Evolutionary conservation across 2,797 vertebrate species (phyloP).

Genomic region (Protonibea diacanthus): DNA sequence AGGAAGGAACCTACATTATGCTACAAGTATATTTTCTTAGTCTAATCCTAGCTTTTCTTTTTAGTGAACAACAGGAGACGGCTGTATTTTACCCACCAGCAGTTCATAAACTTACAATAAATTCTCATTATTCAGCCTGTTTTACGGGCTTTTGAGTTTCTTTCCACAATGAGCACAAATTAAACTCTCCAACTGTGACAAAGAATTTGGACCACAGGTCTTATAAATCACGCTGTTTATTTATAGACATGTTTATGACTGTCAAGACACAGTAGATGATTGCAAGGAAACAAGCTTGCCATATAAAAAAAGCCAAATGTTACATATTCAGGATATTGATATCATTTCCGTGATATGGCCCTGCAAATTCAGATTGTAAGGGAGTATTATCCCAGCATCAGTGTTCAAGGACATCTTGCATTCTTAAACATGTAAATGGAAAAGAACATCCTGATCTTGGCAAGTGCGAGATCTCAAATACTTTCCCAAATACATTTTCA

Average conservation of each 20-base stretch:
- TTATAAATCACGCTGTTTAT: conserved; percentile 67
- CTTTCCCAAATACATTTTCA: conserved; percentile 48
- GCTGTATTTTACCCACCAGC: background rate
- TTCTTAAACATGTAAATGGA: conserved; percentile 86
- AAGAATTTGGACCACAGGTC: conserved; percentile 28
- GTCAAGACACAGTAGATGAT: conserved; percentile 55
- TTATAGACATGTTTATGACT: conserved; percentile 53
- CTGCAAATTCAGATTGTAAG: conserved; percentile 53
- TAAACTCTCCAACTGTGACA: conserved; percentile 22
- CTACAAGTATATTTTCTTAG: background rate
- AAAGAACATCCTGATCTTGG: conserved; percentile 90
- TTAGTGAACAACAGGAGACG: background rate
- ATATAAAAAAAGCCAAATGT: conserved; percentile 41
- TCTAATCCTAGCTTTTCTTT: background rate
- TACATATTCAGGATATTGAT: conserved; percentile 58
- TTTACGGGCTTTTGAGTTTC: background rate
- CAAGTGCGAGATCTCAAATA: conserved; percentile 66
- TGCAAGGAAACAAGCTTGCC: conserved; percentile 46
- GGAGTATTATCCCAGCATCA: conserved; percentile 80
- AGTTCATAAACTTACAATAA: background rate
- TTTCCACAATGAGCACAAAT: background rate
- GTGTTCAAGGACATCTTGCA: conserved; percentile 84
- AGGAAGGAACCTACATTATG: background rate
- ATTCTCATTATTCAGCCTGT: background rate
- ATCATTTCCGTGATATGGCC: conserved; percentile 62